A percentile compares a stretch with the other conserved stretches of the same genome.
phyloP scores from a whole-genome alignment of 2,797 vertebrate species.

The Podargus strigoides region DNA sequence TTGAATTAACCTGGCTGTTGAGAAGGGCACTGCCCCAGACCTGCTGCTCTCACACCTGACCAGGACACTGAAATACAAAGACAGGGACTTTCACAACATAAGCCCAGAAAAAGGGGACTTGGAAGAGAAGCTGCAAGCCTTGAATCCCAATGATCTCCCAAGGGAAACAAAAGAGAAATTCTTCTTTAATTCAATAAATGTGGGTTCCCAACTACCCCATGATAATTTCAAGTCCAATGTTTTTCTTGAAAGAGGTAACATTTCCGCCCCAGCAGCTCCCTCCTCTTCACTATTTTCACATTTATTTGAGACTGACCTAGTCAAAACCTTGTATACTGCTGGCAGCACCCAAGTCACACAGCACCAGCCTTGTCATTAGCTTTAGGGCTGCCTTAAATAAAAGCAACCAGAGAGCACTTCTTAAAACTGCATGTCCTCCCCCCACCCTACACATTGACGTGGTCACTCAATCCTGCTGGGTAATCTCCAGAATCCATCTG shows the following conservation, averaged over 20 bases:
- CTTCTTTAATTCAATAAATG: background rate
- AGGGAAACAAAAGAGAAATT: background rate
- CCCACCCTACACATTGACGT: background rate
- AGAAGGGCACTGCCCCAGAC: background rate
- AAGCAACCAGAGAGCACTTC: background rate
- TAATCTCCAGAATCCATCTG: slow-evolving; percentile 66
- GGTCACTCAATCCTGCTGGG: slow-evolving; percentile 48
- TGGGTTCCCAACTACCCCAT: background rate
- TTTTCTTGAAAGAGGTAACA: background rate
- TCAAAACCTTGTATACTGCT: background rate
- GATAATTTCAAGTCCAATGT: background rate
- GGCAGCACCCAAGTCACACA: background rate
- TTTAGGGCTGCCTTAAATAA: slow-evolving; percentile 19
- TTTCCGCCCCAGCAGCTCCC: background rate
- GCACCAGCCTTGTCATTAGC: background rate
- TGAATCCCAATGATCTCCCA: background rate
- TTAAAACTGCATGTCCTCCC: background rate
- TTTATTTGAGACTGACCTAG: background rate
- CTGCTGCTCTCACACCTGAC: slow-evolving; percentile 21
- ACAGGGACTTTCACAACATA: background rate
- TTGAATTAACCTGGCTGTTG: background rate
- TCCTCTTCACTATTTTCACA: background rate
- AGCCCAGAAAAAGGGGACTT: background rate
- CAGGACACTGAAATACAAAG: background rate
- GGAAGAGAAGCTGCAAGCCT: background rate